Evolutionary conservation across 2,797 vertebrate species (phyloP), one percentile per base, ranked within the genome.

Genomic region (Notolepis coatsorum): DNA sequence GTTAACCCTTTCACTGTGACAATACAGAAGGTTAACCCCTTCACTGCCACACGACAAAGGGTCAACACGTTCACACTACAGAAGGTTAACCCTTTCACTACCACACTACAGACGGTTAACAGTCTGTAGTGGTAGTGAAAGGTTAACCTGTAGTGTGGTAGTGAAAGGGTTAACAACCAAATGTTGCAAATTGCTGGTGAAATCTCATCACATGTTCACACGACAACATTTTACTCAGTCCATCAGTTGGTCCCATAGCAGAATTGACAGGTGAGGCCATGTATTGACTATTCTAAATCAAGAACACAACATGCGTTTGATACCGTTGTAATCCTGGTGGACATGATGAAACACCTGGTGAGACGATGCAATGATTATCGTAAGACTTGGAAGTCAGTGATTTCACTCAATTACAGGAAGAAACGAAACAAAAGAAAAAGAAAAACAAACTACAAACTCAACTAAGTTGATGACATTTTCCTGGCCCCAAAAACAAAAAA

Each of bases 321-420:
- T 50, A 43, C 64, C 67, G 51, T 41, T 52, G 51, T 42, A 54
- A 43, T 65, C 60, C 67, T 77, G n/a, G 81, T 67, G 57, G 65
- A 68, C 67, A 52, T 49, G 61, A 75, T 39, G 51, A 71, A 66
- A 43, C 75, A 58, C 72, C 77, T 74, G 75, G 72, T 69, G 72
- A 79, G 73, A 60, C 61, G 48, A 76, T 60, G 65, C 53, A 51
- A 61, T 54, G 24, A 67, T 60, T 63, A 74, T 65, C 50, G 66
- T 68, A 86, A 88, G 83, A 82, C 82, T 80, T 75, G 72, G 53
- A 75, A 67, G 81, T 86, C 77, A 76, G 76, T 79, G 80, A 88
- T 85, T 86, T 81, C 81, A 83, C 83, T 82, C 63, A 77, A 75
- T 42, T 61, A 73, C 68, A 66, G 7, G 6, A 17, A 12, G 67